phyloP scores from a whole-genome alignment of 2,113 vertebrate genomes.

The Cyanocitta stelleri region DNA sequence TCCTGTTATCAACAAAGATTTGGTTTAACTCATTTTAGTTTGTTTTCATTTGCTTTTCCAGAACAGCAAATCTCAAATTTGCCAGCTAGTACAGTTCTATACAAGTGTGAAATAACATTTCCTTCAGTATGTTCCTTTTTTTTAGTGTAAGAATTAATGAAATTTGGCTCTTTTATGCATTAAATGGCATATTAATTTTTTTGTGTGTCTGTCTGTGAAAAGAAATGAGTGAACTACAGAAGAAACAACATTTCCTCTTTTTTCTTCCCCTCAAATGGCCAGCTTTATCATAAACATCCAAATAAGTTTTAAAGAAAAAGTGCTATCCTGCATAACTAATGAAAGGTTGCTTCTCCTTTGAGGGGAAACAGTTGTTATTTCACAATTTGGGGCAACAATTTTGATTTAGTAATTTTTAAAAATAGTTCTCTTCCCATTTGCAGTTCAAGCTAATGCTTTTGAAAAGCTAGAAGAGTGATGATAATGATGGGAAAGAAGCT shows the following conservation, averaged over 20 bases:
- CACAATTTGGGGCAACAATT: not conserved
- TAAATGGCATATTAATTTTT: not conserved
- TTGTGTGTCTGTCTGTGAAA: not conserved
- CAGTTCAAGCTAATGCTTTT: not conserved
- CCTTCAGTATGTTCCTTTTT: not conserved
- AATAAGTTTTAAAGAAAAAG: not conserved
- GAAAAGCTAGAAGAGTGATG: not conserved
- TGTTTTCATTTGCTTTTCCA: not conserved
- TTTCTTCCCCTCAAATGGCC: not conserved
- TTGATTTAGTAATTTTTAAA: not conserved
- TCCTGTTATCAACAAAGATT: not conserved
- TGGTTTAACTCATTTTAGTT: not conserved
- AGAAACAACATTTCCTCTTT: not conserved
- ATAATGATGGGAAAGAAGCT: not conserved
- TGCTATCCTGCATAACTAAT: not conserved
- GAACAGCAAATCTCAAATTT: not conserved
- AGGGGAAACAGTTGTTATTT: not conserved
- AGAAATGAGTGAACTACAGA: not conserved
- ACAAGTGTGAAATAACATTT: not conserved
- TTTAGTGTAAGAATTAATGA: not conserved
- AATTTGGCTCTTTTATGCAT: not conserved
- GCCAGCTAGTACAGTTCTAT: not conserved
- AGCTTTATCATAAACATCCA: not conserved
- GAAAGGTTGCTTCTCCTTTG: not conserved
- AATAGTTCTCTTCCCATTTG: not conserved